phyloP scores from a whole-genome alignment of 64 coral and sea anemone genomes.

The Stichodactyla helianthus region DNA sequence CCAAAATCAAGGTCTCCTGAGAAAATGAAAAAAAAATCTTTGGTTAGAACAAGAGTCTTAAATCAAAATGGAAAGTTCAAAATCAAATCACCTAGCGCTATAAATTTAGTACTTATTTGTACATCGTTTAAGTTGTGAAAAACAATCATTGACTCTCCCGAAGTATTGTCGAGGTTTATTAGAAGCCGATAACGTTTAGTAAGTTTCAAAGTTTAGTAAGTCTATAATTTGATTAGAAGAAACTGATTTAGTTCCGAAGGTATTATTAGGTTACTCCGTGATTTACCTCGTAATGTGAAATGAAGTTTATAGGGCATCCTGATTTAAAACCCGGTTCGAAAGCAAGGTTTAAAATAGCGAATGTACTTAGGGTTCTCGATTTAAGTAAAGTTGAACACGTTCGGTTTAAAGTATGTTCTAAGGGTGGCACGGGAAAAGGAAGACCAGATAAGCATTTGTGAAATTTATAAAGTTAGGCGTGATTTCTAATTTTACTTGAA shows the following conservation, averaged over 20 bases:
- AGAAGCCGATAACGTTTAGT: no score
- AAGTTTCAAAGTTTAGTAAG: not conserved
- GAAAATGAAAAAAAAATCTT: constrained; percentile 42
- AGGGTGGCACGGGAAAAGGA: constrained; percentile 22
- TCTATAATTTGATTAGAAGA: constrained; percentile 1
- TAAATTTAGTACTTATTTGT: not conserved
- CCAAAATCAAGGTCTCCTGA: constrained; percentile 95
- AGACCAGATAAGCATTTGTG: not conserved
- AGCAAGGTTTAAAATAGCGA: constrained; percentile 1
- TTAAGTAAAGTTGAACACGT: not conserved
- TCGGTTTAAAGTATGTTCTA: constrained; percentile 3
- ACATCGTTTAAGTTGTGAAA: not conserved
- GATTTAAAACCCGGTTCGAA: not conserved
- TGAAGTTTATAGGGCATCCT: constrained; percentile 9
- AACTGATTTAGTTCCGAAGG: not conserved
- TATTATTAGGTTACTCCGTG: not conserved
- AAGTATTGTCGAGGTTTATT: not conserved
- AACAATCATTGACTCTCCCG: not conserved
- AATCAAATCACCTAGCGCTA: constrained; percentile 2
- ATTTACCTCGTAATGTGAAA: constrained; percentile 16
- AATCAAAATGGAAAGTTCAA: not conserved
- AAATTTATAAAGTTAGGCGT: constrained; percentile 22
- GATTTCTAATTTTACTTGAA: constrained; percentile 30
- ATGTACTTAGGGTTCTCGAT: not conserved
- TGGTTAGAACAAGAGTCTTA: constrained; percentile 13